Percentiles rank a stretch among this genome's conserved stretches.
Conservation (phyloP, 2,888 invertebrate species). For the Macrophya alboannulata region DNA sequence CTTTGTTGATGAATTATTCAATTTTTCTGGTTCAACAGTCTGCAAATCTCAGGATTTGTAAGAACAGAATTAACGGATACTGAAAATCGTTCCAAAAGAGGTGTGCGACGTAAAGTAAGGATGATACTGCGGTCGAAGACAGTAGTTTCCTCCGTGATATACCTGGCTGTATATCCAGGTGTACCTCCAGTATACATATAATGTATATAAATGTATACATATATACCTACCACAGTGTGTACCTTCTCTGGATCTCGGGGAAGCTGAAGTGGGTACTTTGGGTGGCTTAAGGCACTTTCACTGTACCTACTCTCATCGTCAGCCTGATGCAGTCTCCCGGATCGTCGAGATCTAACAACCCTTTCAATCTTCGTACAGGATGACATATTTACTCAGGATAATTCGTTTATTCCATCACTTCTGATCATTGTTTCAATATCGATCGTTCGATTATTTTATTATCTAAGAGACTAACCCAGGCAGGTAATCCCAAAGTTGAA, state of each 20-base stretch:
- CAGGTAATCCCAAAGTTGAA: not conserved
- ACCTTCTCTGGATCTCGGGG: conserved; percentile 62
- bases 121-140: conserved; percentile 74
- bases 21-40: not conserved
- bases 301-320: conserved; percentile 61
- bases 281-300: conserved; percentile 75
- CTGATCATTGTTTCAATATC: not conserved
- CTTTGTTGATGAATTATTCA: not conserved
- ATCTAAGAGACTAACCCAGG: not conserved
- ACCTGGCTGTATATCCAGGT: conserved; percentile 59
- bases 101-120: conserved; percentile 71
- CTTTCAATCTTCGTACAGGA: not conserved
- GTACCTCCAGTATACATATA: not conserved
- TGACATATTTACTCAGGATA: not conserved
- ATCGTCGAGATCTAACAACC: conserved; percentile 16
- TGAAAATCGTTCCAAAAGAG: not conserved
- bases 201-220: conserved; percentile 5
- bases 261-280: conserved; percentile 71
- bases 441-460: too few relatives aligned
- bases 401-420: not conserved
- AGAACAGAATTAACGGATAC: not conserved
- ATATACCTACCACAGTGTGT: not conserved
- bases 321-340: not conserved
- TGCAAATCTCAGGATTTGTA: not conserved
- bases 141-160: conserved; percentile 73